Base-by-base conservation (phyloP, 1,140 invertebrate genomes). In the Pristionchus pacificus region DNA sequence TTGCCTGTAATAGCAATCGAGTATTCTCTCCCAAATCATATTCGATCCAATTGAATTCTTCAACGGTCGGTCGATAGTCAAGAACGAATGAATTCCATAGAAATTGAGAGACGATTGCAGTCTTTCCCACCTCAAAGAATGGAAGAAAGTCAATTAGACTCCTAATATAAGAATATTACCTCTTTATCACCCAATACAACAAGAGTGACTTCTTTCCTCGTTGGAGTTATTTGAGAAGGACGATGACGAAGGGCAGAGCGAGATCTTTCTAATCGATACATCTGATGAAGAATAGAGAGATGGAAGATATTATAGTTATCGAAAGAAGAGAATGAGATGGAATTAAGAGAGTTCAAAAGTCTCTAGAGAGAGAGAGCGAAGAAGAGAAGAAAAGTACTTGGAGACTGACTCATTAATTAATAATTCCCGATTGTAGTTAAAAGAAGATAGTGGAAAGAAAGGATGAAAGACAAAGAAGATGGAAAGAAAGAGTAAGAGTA, bases 1-100 rank as follows among this genome's bases (percentile, higher is more conserved):
- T 15, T 38, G 61, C 68, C 68, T 68, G 68, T 25, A 70, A 30
- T 60, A 70, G 61, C 0, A 70, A 33, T 32, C 59, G 66, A 29
- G 58, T 61, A 32, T 66, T 72, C 29, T 72, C 68, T 49, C 33
- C 71, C 27, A 71, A 60, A 49, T 80, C 79, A 68, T 84, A 82
- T 60, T 82, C 80, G 49, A 82, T 77, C 82, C 82, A 82, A 75
- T 82, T 78, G 65, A 82, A 82, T 60, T 82, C 80, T 66, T 82
- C 82, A 6, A 81, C 81, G 2, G 80, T 81, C 0, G 80, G 74
- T 6, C 58, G 60, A 63, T 83, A 82, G n/a, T 79, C 77, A 19
- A 63, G 49, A 6, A 81, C 27, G 67, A 82, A 80, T 49, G 62
- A 62, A n/a, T 81, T 75, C 79, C 78, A 82, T 2, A 82, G 63